Conservation (phyloP, 2,113 vertebrate species). For the crab-eating macaque (Macaca fascicularis) region DNA sequence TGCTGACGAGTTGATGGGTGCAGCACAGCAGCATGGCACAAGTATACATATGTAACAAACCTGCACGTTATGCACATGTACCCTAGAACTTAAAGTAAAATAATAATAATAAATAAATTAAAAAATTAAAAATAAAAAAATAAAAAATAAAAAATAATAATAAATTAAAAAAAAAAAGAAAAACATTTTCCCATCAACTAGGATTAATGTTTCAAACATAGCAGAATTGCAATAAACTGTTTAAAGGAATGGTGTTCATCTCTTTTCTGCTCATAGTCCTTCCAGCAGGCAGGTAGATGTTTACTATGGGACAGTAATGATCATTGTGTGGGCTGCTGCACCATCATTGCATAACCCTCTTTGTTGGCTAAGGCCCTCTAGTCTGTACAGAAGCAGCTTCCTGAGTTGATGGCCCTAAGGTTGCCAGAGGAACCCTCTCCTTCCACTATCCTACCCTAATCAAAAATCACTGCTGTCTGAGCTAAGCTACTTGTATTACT, state of each 20-base stretch:
- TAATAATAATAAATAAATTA: no score
- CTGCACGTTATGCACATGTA: no score
- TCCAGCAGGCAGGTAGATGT: not conserved
- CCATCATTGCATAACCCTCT: not conserved
- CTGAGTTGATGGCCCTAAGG: not conserved
- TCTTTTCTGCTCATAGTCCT: not conserved
- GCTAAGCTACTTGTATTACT: accelerated
- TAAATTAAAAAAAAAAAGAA: not conserved
- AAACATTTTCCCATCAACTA: not conserved
- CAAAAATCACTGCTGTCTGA: no score
- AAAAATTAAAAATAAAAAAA: no score
- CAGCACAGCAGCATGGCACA: no score
- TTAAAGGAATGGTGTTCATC: not conserved
- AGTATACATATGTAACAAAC: no score
- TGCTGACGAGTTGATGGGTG: no score
- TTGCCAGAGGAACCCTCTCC: accelerated
- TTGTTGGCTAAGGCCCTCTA: accelerated
- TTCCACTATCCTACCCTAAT: accelerated
- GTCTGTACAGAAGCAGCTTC: not conserved
- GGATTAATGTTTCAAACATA: not conserved
- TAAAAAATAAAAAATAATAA: no score
- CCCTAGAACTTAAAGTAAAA: no score
- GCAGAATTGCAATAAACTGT: not conserved
- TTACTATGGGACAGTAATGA: not conserved
- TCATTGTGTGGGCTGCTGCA: accelerated